Evolutionary conservation across 2,797 vertebrate species (phyloP).

Genomic region (Poeciliopsis gracilis): DNA sequence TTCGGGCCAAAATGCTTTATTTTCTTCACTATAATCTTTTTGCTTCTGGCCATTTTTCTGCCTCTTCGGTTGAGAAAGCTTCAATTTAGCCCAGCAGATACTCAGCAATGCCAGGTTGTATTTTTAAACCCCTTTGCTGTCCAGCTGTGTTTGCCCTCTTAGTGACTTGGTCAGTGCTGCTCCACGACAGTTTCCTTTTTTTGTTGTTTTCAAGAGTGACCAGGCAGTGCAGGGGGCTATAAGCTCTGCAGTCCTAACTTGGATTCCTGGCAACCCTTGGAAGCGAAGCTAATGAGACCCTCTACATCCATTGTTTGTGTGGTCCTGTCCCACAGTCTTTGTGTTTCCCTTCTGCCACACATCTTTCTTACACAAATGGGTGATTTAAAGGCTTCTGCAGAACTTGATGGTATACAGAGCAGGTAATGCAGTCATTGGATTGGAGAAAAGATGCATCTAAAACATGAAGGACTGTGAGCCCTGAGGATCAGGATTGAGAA

Average conservation of each 20-base stretch:
- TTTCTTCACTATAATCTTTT: slow-evolving; percentile 17
- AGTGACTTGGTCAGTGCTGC: slow-evolving; percentile 23
- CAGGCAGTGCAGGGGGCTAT: slow-evolving; percentile 49
- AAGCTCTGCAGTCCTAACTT: slow-evolving; percentile 48
- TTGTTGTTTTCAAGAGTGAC: slow-evolving; percentile 36
- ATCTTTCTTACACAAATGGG: not conserved
- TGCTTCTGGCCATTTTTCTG: slow-evolving; percentile 1
- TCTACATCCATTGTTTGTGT: slow-evolving; percentile 20
- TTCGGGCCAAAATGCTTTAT: not conserved
- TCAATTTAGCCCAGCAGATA: slow-evolving; percentile 34
- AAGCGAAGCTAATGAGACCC: slow-evolving; percentile 50
- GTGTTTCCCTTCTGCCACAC: not conserved
- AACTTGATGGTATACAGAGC: not conserved
- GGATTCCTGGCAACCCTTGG: slow-evolving; percentile 61
- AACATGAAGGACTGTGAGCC: not conserved
- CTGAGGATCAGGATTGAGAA: not conserved
- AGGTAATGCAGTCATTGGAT: not conserved
- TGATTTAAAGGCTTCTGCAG: not conserved
- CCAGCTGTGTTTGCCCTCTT: slow-evolving; percentile 65
- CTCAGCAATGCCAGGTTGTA: slow-evolving; percentile 52
- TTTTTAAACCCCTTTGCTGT: slow-evolving; percentile 57
- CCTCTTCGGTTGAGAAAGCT: slow-evolving; percentile 16
- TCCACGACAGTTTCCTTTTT: slow-evolving; percentile 35
- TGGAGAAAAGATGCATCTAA: not conserved
- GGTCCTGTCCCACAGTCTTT: not conserved